These are phyloP conservation scores for Mustela nigripes DNA, from an alignment of 2,113 vertebrate species.

Conservation along the genomic window DNA sequence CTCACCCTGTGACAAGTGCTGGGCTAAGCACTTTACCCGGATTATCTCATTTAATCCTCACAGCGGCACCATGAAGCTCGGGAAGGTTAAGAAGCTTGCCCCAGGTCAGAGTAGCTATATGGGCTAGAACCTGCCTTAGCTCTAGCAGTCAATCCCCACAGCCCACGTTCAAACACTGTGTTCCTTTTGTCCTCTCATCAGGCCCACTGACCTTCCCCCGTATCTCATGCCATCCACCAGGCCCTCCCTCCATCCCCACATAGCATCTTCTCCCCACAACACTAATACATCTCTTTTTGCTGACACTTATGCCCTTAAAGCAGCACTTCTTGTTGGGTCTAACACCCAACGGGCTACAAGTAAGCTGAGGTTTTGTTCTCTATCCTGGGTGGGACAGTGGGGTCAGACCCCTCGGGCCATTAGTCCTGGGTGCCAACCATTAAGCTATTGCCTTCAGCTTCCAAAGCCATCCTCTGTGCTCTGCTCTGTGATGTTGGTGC, in stretches of 20 bases:
- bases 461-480: neutral
- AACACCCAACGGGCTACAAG: neutral
- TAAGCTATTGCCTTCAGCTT: neutral
- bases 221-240: rapidly evolving
- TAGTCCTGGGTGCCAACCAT: neutral
- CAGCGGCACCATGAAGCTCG: rapidly evolving
- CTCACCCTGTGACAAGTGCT: neutral
- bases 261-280: neutral
- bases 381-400: rapidly evolving
- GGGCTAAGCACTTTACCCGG: neutral
- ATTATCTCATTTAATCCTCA: conserved; percentile 68
- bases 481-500: neutral
- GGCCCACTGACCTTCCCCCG: rapidly evolving
- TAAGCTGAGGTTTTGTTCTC: neutral
- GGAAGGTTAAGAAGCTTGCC: conserved; percentile 11
- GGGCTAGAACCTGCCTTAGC: neutral
- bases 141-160: neutral
- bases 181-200: neutral
- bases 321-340: neutral
- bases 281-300: neutral
- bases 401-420: neutral
- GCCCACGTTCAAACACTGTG: neutral
- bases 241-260: rapidly evolving
- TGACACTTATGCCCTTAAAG: neutral
- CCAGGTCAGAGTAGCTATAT: neutral